Evolutionary conservation across 2,113 vertebrate species (phyloP).

Genomic region (Ictalurus punctatus): DNA sequence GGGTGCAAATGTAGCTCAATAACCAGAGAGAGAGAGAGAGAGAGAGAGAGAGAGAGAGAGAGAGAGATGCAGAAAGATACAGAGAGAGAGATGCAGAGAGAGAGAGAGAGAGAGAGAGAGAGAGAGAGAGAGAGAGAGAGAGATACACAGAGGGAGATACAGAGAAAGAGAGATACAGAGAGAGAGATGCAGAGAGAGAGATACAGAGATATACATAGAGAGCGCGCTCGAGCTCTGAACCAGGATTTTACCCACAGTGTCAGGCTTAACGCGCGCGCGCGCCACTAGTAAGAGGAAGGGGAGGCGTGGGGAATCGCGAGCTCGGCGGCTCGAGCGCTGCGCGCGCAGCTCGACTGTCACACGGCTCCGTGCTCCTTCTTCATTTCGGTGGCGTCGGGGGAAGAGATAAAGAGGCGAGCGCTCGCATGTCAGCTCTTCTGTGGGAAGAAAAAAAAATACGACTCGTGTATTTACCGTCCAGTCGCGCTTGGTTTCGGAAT

Average conservation of each 20-base stretch:
- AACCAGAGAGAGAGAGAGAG: neutral
- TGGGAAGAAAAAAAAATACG: neutral
- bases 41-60: neutral
- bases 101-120: too few species aligned
- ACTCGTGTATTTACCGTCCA: neutral
- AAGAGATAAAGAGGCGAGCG: constrained; percentile 58
- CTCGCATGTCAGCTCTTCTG: constrained; percentile 42
- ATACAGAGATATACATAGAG: neutral
- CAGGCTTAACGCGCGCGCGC: neutral
- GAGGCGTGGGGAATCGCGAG: constrained; percentile 10
- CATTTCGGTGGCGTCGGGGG: constrained; percentile 31
- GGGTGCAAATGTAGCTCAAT: neutral
- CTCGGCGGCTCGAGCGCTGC: constrained; percentile 53
- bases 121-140: too few species aligned
- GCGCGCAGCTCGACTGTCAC: constrained; percentile 68
- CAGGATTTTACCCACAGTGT: neutral
- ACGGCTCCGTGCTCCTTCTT: constrained; percentile 55
- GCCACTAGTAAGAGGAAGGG: neutral
- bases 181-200: neutral
- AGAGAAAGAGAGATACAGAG: neutral
- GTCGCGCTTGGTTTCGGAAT: neutral
- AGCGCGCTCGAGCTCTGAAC: neutral
- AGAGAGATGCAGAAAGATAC: too few species aligned
- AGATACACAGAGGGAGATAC: too few species aligned
- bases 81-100: too few species aligned